Evolutionary conservation across 1,140 invertebrate species (phyloP).

Genomic region (Lucilia cuprina): DNA sequence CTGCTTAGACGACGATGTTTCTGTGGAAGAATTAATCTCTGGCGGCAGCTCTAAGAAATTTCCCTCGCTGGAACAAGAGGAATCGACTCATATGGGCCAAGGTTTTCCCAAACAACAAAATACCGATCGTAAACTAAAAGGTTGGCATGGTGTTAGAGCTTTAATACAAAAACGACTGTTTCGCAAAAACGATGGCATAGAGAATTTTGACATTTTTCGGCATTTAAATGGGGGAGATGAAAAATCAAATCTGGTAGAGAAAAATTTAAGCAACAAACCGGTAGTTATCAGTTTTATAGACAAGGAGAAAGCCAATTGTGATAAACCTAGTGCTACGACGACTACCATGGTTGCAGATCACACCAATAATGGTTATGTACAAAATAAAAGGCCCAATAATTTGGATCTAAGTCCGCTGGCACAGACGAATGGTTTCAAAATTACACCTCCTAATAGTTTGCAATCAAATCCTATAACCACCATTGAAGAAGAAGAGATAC

Average conservation of each 20-base stretch:
- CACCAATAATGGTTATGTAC: slow-evolving; percentile 26
- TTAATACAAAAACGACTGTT: slow-evolving; percentile 61
- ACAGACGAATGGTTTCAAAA: not conserved
- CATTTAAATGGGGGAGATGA: slow-evolving; percentile 56
- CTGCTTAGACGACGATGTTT: slow-evolving; percentile 59
- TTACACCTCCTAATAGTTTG: not conserved
- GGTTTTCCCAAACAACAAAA: slow-evolving; percentile 61
- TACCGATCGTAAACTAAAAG: slow-evolving; percentile 56
- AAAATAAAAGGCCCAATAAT: slow-evolving; percentile 52
- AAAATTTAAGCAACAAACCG: slow-evolving; percentile 40
- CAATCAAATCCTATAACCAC: slow-evolving; percentile 39
- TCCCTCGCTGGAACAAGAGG: slow-evolving; percentile 37
- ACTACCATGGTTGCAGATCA: slow-evolving; percentile 8
- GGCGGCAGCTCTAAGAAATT: slow-evolving; percentile 48
- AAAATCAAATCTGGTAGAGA: slow-evolving; percentile 56
- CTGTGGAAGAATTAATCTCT: slow-evolving; percentile 57
- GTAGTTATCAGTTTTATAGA: slow-evolving; percentile 40
- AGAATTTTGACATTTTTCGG: slow-evolving; percentile 43
- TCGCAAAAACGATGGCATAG: slow-evolving; percentile 50
- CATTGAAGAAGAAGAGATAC: slow-evolving; percentile 18
- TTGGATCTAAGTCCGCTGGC: slow-evolving; percentile 50
- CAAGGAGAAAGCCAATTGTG: slow-evolving; percentile 15
- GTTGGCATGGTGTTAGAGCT: slow-evolving; percentile 60
- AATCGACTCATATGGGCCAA: slow-evolving; percentile 51
- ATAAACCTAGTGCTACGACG: slow-evolving; percentile 14